Evolutionary conservation across 2,888 invertebrate species (phyloP), one percentile per base, ranked within the genome.

Genomic region (Cephus sareptanus): DNA sequence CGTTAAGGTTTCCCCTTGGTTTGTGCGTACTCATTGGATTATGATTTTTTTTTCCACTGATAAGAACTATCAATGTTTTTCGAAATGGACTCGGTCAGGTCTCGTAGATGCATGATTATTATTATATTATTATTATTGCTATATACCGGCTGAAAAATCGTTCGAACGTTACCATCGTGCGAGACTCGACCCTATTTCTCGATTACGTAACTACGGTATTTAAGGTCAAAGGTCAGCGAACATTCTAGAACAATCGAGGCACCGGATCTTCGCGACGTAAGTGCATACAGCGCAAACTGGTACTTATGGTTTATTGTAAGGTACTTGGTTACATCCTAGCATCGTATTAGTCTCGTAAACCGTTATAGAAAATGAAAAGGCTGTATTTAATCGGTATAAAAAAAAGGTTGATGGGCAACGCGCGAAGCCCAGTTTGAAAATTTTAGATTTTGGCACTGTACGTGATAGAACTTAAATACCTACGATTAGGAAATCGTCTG

Each of bases 391-490:
- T 40, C 71, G 74, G 73, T 85, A 83, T 31, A 35, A 35, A 71
- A 35, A 71, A 71, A 71, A 31, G 12, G 4, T 4, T 71, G 71
- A 12, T 3, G 71, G 33, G 31, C 71, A 13, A 31, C 31, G 31
- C 13, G 31, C 71, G 11, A 71, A 31, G 71, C 71, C 71, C 71
- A 71, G 12, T 11, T 12, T 71, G 71, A 34, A 69, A 35, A 75
- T 70, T 33, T 37, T 34, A 74, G n/a, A n/a, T n/a, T 87, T 88
- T 88, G 88, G 87, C 88, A 88, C 88, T 87, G 85, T 82, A 84
- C 83, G 86, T 82, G 83, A 85, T 77, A 81, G 81, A 85, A 87
- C 79, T 82, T 83, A 82, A 83, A 84, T 79, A 76, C 79, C 80
- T 76, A 79, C 71, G 71, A 71, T 71, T 71, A 12, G 12, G 12